These are phyloP conservation scores for Semicossyphus pulcher DNA, from an alignment of 2,113 vertebrate genomes.

Conservation along the genomic window DNA sequence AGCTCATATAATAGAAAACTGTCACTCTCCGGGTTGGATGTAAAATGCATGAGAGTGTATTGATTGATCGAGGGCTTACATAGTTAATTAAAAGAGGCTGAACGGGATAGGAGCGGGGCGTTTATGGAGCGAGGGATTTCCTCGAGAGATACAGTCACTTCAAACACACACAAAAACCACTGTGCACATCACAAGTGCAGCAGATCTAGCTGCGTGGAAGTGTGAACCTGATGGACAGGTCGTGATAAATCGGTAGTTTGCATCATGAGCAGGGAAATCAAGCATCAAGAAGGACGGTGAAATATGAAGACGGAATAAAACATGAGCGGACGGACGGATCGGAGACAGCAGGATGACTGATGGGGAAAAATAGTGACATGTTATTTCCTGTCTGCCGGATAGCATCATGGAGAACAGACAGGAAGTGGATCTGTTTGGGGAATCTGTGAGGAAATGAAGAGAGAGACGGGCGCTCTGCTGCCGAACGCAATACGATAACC, in stretches of 20 bases:
- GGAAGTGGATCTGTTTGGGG: conserved; percentile 42
- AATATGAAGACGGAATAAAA: conserved; percentile 8
- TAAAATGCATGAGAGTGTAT: not conserved
- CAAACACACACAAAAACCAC: conserved; percentile 22
- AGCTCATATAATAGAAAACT: conserved; percentile 2
- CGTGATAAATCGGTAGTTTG: not conserved
- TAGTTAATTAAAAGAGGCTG: conserved; percentile 17
- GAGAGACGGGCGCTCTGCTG: conserved; percentile 15
- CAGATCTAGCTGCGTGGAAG: conserved; percentile 24
- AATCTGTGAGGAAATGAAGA: conserved; percentile 63
- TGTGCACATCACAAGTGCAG: conserved; percentile 19
- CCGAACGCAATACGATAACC: conserved; percentile 15
- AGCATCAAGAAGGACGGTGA: not conserved
- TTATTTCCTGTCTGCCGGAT: conserved; percentile 69
- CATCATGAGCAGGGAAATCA: not conserved
- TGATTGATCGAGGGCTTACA: conserved; percentile 25
- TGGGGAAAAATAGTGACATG: conserved; percentile 27
- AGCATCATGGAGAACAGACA: conserved; percentile 44
- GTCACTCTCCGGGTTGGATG: not conserved
- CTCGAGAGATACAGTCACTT: conserved; percentile 32
- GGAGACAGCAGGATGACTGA: conserved; percentile 16
- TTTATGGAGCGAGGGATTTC: conserved; percentile 6
- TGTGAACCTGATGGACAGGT: conserved; percentile 14
- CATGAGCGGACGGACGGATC: conserved; percentile 1
- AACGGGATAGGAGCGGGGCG: not conserved